A percentile compares a stretch with the other conserved stretches of the same genome.
Evolutionary conservation across 2,888 invertebrate species (phyloP).

Genomic region (Tetranychus piercei): DNA sequence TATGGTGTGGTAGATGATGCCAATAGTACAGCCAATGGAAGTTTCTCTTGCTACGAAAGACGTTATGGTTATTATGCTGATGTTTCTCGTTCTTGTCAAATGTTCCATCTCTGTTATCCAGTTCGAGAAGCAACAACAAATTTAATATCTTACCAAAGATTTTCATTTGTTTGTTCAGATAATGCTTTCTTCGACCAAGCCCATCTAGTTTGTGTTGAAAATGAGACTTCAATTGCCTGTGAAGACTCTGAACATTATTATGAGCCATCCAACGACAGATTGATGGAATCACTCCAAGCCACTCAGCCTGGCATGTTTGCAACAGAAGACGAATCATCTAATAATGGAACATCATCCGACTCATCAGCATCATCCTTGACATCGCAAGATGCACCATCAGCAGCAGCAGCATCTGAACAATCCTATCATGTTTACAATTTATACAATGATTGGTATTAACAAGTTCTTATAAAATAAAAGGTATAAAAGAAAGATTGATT

Average conservation of each 20-base stretch:
- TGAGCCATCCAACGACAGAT: constrained; percentile 2
- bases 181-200: constrained; percentile 12
- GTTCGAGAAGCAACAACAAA: neutral
- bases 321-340: neutral
- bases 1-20: constrained; percentile 15
- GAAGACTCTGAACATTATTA: constrained; percentile 12
- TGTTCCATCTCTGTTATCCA: constrained; percentile 16
- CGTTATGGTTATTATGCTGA: constrained; percentile 16
- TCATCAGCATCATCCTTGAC: neutral
- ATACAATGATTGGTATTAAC: neutral
- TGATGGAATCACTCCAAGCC: constrained; percentile 10
- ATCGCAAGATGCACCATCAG: neutral
- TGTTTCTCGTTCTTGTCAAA: constrained; percentile 3
- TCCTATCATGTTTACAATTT: neutral
- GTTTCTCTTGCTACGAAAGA: constrained; percentile 12
- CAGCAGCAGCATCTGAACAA: neutral
- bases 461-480: neutral
- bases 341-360: neutral
- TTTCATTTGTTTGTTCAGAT: constrained; percentile 14
- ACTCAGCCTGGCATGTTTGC: constrained; percentile 9
- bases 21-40: constrained; percentile 8
- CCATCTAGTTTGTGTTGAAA: constrained; percentile 13
- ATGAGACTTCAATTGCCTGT: constrained; percentile 7
- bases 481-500: neutral
- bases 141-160: constrained; percentile 10